Evolutionary conservation across 1,140 invertebrate species (phyloP).

Genomic region (Rhopalosiphum padi): DNA sequence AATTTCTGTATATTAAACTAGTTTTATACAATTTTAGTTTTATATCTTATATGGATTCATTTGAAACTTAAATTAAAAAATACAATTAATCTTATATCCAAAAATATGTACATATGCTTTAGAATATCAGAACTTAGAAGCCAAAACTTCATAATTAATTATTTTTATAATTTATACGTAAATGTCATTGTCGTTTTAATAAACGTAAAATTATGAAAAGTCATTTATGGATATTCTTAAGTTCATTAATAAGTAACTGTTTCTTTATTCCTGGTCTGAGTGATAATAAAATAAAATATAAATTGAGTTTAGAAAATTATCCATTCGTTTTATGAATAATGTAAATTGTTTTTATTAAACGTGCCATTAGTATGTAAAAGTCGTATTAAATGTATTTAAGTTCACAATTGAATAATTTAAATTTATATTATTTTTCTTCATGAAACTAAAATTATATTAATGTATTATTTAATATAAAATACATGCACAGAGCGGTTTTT

Average conservation of each 20-base stretch:
- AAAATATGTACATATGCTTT: neutral
- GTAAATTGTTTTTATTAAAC: conserved; percentile 7
- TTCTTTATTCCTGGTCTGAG: too few relatives aligned
- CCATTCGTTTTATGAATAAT: neutral
- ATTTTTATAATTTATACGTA: neutral
- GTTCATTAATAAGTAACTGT: neutral
- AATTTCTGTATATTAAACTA: neutral
- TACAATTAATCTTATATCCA: neutral
- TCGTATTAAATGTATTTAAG: neutral
- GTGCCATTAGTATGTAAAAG: neutral
- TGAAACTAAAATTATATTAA: neutral
- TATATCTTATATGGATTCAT: conserved; percentile 2
- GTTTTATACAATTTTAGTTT: neutral
- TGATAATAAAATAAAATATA: conserved; percentile 1
- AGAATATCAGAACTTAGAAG: neutral
- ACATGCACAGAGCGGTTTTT: neutral
- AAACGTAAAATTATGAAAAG: neutral
- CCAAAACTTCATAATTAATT: neutral
- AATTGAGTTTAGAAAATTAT: conserved; percentile 15
- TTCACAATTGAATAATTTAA: conserved; percentile 29
- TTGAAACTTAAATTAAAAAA: neutral
- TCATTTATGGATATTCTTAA: neutral
- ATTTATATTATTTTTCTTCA: conserved; percentile 2
- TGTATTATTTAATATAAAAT: neutral
- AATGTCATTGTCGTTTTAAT: neutral